A percentile compares a stretch with the other conserved stretches of the same genome.
Conservation (phyloP, 2,888 invertebrate species). For the Cactoblastis cactorum region DNA sequence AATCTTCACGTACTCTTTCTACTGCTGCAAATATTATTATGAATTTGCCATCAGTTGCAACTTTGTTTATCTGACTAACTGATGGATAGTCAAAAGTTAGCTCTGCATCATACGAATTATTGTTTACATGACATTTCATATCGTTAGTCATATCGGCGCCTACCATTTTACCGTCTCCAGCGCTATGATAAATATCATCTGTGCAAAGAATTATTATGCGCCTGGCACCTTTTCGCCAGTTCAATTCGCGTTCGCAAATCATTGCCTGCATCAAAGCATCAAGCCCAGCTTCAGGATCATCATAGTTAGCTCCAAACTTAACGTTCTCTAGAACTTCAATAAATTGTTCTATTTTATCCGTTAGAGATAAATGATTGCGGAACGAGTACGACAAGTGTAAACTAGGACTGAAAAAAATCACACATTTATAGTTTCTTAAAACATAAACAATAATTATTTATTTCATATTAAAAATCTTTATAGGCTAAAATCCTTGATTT, state of each 20-base stretch:
- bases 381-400: slow-evolving; percentile 73
- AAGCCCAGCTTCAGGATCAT: slow-evolving; percentile 89
- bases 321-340: slow-evolving; percentile 16
- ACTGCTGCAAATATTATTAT: slow-evolving; percentile 89
- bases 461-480: neutral
- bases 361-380: slow-evolving; percentile 85
- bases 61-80: slow-evolving; percentile 82
- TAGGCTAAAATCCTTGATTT: too few species aligned
- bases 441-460: neutral
- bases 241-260: slow-evolving; percentile 83
- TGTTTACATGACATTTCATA: slow-evolving; percentile 81
- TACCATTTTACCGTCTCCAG: slow-evolving; percentile 88
- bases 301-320: slow-evolving; percentile 75
- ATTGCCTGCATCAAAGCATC: slow-evolving; percentile 94
- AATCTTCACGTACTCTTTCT: slow-evolving; percentile 48
- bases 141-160: slow-evolving; percentile 85
- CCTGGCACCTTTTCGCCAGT: slow-evolving; percentile 86
- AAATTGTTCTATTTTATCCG: slow-evolving; percentile 72
- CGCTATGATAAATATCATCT: slow-evolving; percentile 88
- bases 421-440: too few species aligned
- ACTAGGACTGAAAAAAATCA: slow-evolving; percentile 76
- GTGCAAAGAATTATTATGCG: slow-evolving; percentile 88
- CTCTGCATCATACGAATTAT: slow-evolving; percentile 71
- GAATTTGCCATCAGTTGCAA: slow-evolving; percentile 83
- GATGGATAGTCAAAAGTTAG: slow-evolving; percentile 87